Base-by-base conservation (phyloP, 2,113 vertebrate species). In the Larimichthys crocea region DNA sequence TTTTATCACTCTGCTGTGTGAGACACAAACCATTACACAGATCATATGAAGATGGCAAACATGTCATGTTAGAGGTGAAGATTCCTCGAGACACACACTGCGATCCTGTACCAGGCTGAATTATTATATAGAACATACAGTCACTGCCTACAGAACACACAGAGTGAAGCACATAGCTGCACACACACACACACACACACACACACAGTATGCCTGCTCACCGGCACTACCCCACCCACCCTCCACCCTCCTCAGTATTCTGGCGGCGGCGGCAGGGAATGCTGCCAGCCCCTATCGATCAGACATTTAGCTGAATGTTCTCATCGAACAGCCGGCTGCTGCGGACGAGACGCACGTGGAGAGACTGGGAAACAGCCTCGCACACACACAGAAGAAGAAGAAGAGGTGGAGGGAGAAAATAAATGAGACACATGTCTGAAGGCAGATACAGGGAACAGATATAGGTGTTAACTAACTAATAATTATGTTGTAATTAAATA, bases 251-350 rank as follows among this genome's bases (percentile, higher is more conserved):
- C 57, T 91, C 86, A 86, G 88, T 89, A 92, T 92, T 91, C 90
- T 79, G 80, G 81, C 60, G 35, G 83, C 76, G 22, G 79, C 42
- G 1, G 78, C 19, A 4, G 50, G n/a, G 67, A 82, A 63, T 2
- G 61, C 88, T 90, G 91, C 90, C 86, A 89, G 86, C 80, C 29
- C 48, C 87, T 84, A 92, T 93, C 85, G 92, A 93, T 93, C 92
- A 93, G 92, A 93, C 92, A 91, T 93, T 93, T 93, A 93, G 91
- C 88, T 91, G 92, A 91, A 92, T 91, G 92, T 90, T 92, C 86
- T 88, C 87, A 92, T 93, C 86, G 85, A 93, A 90, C 91, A 87
- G 85, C 88, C 78, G 80, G 88, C 86, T 89, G 83, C 85, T 67
- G 85, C 2, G 74, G 90, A 90, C 70, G 26, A 78, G 82, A 80